Evolutionary conservation across 1,140 invertebrate species (phyloP).

Genomic region (Rhynchophorus ferrugineus): DNA sequence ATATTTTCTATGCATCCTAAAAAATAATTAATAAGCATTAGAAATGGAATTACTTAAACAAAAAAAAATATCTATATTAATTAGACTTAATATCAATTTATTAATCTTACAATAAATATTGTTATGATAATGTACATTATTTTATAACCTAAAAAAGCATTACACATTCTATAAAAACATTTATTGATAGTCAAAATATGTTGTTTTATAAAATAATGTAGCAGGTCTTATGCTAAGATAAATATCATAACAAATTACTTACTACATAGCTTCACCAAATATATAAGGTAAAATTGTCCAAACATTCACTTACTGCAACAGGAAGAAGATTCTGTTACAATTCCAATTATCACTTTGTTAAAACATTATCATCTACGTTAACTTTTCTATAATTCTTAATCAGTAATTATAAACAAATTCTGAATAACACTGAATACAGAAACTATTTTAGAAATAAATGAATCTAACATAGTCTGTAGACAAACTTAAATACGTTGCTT

Average conservation of each 20-base stretch:
- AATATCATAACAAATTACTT: conserved; percentile 26
- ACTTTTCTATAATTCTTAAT: neutral
- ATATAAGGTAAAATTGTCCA: conserved; percentile 13
- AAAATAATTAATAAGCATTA: too few relatives aligned
- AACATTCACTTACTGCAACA: conserved; percentile 29
- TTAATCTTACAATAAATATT: too few relatives aligned
- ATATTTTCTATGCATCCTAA: conserved; percentile 16
- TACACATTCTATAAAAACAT: too few relatives aligned
- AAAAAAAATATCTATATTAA: neutral
- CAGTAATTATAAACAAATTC: neutral
- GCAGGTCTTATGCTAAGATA: too few relatives aligned
- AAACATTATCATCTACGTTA: neutral
- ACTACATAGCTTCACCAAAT: conserved; percentile 38
- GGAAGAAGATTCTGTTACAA: conserved; percentile 1
- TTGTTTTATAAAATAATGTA: too few relatives aligned
- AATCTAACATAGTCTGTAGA: conserved; percentile 20
- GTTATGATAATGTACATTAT: too few relatives aligned
- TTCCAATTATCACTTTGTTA: neutral
- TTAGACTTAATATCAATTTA: neutral
- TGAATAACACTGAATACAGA: neutral
- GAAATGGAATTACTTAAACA: conserved; percentile 1
- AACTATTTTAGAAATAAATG: conserved; percentile 16
- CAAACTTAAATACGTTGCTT: neutral
- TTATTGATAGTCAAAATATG: too few relatives aligned
- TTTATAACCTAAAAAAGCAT: conserved; percentile 15